Conservation (phyloP, 2,797 vertebrate species). For the Telmatherina bonti region DNA sequence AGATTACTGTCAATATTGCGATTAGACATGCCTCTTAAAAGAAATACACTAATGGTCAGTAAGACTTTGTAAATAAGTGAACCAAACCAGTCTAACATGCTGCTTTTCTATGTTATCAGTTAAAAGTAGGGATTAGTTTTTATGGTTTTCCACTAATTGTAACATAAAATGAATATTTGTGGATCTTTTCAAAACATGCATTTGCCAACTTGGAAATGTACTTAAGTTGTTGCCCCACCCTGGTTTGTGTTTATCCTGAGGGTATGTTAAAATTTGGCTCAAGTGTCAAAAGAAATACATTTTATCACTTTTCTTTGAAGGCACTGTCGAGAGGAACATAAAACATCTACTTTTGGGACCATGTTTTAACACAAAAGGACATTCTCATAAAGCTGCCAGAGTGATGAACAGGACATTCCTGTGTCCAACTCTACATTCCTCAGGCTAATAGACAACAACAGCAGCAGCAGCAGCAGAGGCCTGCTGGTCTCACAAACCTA, state of each 20-base stretch:
- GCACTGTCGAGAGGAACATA: constrained; percentile 27
- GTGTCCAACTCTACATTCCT: constrained; percentile 81
- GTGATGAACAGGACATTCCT: constrained; percentile 82
- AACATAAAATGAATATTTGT: constrained; percentile 29
- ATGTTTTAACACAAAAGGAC: constrained; percentile 74
- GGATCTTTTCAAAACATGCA: constrained; percentile 41
- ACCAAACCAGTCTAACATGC: constrained; percentile 26
- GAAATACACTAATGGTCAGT: constrained; percentile 12
- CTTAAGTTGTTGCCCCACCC: constrained; percentile 65
- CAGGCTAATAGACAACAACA: constrained; percentile 78
- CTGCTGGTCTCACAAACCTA: constrained; percentile 43
- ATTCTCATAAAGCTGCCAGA: constrained; percentile 83
- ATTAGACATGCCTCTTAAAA: constrained; percentile 1
- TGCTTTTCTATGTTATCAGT: constrained; percentile 17
- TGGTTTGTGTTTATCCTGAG: constrained; percentile 50
- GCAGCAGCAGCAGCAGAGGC: constrained; percentile 69
- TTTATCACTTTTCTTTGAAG: neutral
- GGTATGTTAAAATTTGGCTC: constrained; percentile 54
- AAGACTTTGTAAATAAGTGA: constrained; percentile 13
- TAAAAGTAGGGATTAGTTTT: constrained; percentile 20
- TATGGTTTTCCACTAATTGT: constrained; percentile 20
- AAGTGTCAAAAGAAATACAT: constrained; percentile 29
- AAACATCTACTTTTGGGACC: constrained; percentile 45
- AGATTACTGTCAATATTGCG: constrained; percentile 4
- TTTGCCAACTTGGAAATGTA: constrained; percentile 49